Base-by-base conservation (phyloP, 1,140 invertebrate species). In the Bombus difficillimus region DNA sequence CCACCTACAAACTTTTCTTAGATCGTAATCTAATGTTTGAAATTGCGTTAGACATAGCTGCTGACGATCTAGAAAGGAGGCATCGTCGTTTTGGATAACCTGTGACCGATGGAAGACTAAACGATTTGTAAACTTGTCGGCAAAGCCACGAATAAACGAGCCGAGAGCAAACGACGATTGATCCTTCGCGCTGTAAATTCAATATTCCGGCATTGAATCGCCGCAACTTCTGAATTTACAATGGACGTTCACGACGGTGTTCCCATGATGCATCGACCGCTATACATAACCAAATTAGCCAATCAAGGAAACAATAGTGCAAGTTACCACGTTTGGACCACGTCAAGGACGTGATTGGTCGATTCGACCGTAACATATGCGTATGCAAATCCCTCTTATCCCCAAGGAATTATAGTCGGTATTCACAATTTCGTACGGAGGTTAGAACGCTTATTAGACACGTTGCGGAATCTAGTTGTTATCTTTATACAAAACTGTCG, bases 301-400 rank as follows among this genome's bases (percentile, higher is more conserved):
- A 87, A 79, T 85, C 82, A 89, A 96, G 96, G 80, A 86, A 86
- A 86, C 81, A 83, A 82, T 75, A 32, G 78, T 43, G 62, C 72
- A 75, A 81, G 78, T 86, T 82, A 86, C 62, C 71, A n/a, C n/a
- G n/a, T n/a, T n/a, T 28, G 79, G 43, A 59, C 69, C 69, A 59
- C 47, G 37, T 18, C 39, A n/a, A 59, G 75, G 53, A 57, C 64
- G 43, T 75, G 84, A 86, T 82, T 86, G 84, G 79, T 75, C 84
- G 71, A 82, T 82, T 82, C 47, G 39, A 32, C 3, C 79, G 59
- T 82, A 86, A 82, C 80, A 62, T 71, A 37, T 34, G 79, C 78
- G 81, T 71, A 83, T 82, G 81, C 68, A 83, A 82, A 86, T 83
- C 28, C 83, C 76, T 62, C 83, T 85, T 85, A 79, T 72, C 83